phyloP scores from a whole-genome alignment of 2,888 invertebrate species.

The Rhagophthalmus giganteus region DNA sequence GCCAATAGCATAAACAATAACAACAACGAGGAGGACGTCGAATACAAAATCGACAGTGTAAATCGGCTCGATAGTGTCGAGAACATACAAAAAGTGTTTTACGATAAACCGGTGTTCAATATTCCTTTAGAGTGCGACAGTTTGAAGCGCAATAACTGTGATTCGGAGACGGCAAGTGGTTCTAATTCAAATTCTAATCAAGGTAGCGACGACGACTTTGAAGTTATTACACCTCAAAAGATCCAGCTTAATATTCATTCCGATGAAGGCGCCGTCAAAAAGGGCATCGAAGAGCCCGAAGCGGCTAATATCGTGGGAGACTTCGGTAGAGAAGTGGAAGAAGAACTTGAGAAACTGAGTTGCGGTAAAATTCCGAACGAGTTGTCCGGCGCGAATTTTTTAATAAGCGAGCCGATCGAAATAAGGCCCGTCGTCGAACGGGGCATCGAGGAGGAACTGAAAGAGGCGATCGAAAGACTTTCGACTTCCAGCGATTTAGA shows the following conservation, averaged over 20 bases:
- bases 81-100: constrained; percentile 60
- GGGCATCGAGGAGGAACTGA: constrained; percentile 45
- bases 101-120: constrained; percentile 62
- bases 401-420: constrained; percentile 12
- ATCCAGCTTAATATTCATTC: constrained; percentile 59
- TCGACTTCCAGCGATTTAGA: constrained; percentile 45
- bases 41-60: constrained; percentile 54
- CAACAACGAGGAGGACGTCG: constrained; percentile 40
- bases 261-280: constrained; percentile 22
- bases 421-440: constrained; percentile 21
- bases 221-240: constrained; percentile 48
- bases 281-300: constrained; percentile 44
- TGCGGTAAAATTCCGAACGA: constrained; percentile 3
- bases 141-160: constrained; percentile 37
- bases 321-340: constrained; percentile 64
- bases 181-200: constrained; percentile 43
- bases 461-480: constrained; percentile 51
- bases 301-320: constrained; percentile 60
- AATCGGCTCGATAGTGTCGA: constrained; percentile 55
- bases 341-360: constrained; percentile 59
- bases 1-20: constrained; percentile 51
- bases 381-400: not conserved
- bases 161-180: constrained; percentile 41
- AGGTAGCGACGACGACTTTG: constrained; percentile 46
- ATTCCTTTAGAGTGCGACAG: constrained; percentile 52